phyloP scores from a whole-genome alignment of 2,113 vertebrate species.

The Takifugu bimaculatus region DNA sequence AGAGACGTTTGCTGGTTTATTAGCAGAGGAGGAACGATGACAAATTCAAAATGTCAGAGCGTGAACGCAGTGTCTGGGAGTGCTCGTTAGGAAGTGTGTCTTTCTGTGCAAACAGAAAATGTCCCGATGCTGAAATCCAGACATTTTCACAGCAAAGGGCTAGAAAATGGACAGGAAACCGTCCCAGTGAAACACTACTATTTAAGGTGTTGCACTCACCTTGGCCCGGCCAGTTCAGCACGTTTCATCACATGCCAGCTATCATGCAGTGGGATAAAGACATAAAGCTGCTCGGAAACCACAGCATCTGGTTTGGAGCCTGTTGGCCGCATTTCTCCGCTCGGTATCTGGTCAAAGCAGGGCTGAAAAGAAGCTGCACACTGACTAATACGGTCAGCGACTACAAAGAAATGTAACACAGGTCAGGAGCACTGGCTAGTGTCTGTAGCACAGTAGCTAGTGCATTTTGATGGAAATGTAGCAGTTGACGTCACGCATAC shows the following conservation, averaged over 20 bases:
- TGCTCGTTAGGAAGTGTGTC: slow-evolving; percentile 22
- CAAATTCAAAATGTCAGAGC: slow-evolving; percentile 46
- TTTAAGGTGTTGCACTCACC: slow-evolving; percentile 4
- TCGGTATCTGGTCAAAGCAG: background rate
- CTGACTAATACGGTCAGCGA: background rate
- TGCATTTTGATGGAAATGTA: too few species aligned
- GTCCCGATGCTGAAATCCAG: slow-evolving; percentile 31
- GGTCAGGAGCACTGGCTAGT: too few species aligned
- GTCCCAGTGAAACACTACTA: slow-evolving; percentile 3
- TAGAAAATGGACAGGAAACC: background rate
- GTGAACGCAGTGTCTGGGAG: slow-evolving; percentile 39
- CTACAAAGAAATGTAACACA: too few species aligned
- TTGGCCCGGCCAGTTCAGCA: slow-evolving; percentile 30
- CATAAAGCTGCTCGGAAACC: slow-evolving; percentile 27
- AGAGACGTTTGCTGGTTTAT: slow-evolving; percentile 28
- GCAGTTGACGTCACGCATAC: too few species aligned
- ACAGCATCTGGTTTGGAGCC: slow-evolving; percentile 38
- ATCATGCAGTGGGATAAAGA: slow-evolving; percentile 20
- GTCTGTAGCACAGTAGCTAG: too few species aligned
- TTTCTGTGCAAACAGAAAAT: slow-evolving; percentile 35
- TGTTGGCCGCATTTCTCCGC: slow-evolving; percentile 13
- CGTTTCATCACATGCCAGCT: slow-evolving; percentile 44
- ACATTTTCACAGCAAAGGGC: slow-evolving; percentile 2
- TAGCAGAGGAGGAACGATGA: slow-evolving; percentile 17
- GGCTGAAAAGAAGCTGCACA: slow-evolving; percentile 6